Conservation (phyloP, 2,888 invertebrate species). For the Orthosia cruda region DNA sequence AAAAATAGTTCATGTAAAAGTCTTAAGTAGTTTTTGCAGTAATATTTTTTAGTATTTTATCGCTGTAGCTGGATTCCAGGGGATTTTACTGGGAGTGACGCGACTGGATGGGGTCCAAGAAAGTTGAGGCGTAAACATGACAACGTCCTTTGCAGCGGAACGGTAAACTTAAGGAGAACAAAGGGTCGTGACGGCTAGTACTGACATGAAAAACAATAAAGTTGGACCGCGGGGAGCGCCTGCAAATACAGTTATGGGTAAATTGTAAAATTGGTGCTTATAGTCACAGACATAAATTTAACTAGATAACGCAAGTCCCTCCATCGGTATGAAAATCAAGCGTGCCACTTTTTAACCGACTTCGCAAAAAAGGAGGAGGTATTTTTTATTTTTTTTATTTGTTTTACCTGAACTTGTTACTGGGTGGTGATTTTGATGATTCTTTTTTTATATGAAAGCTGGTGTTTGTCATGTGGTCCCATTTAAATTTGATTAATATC, state of each 20-base stretch:
- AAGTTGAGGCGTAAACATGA: slow-evolving; percentile 83
- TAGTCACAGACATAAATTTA: too few relatives aligned
- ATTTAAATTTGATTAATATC: too few relatives aligned
- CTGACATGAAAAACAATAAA: slow-evolving; percentile 74
- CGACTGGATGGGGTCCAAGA: slow-evolving; percentile 86
- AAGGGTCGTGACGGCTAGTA: slow-evolving; percentile 48
- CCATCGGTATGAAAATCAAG: too few relatives aligned
- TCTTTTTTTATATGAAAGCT: too few relatives aligned
- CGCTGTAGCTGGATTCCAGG: slow-evolving; percentile 78
- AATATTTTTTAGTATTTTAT: slow-evolving; percentile 77
- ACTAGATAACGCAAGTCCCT: too few relatives aligned
- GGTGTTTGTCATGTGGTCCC: too few relatives aligned
- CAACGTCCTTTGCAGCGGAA: slow-evolving; percentile 79
- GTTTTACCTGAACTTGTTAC: too few relatives aligned
- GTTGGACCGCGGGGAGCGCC: slow-evolving; percentile 63
- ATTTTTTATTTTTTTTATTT: too few relatives aligned
- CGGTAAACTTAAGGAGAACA: slow-evolving; percentile 70
- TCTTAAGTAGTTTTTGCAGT: slow-evolving; percentile 51
- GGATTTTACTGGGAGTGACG: slow-evolving; percentile 75
- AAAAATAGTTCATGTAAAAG: slow-evolving; percentile 43
- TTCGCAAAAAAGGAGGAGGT: too few relatives aligned
- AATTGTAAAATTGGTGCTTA: slow-evolving; percentile 44
- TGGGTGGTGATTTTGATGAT: too few relatives aligned
- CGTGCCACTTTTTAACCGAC: too few relatives aligned
- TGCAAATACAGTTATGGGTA: slow-evolving; percentile 35